phyloP scores from a whole-genome alignment of 2,888 invertebrate genomes.

The Cerastis leucographa region DNA sequence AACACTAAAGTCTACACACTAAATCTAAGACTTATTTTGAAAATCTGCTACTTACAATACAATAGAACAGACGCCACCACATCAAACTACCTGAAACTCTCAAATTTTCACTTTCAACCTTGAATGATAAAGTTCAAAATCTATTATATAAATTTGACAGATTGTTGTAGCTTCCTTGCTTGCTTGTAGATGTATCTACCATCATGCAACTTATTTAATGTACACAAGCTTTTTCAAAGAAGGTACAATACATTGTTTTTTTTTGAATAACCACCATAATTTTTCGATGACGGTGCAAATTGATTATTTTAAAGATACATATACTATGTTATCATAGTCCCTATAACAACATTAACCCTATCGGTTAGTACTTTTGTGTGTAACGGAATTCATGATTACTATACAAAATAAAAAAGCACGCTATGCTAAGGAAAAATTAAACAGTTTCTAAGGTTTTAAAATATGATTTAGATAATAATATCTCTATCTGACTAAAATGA shows the following conservation, averaged over 20 bases:
- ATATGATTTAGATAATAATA: not conserved
- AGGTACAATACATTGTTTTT: not conserved
- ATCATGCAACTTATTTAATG: conserved; percentile 28
- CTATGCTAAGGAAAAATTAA: not conserved
- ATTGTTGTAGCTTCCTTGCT: too few relatives aligned
- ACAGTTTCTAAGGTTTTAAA: not conserved
- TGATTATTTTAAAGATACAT: not conserved
- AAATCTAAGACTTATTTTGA: conserved; percentile 52
- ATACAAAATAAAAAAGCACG: not conserved
- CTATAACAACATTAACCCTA: not conserved
- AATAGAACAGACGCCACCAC: not conserved
- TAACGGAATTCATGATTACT: not conserved
- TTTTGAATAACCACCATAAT: not conserved
- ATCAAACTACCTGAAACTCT: too few relatives aligned
- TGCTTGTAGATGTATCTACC: too few relatives aligned
- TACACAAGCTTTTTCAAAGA: conserved; percentile 35
- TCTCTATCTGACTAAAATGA: conserved; percentile 20
- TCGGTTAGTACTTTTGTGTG: not conserved
- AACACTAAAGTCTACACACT: conserved; percentile 66
- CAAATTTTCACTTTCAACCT: too few relatives aligned
- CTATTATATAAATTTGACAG: too few relatives aligned
- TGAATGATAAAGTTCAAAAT: too few relatives aligned
- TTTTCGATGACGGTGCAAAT: not conserved
- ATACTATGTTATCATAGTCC: not conserved
- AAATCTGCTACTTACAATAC: conserved; percentile 33